These are phyloP conservation scores for Danionella dracula DNA, from an alignment of 2,797 vertebrate species.

Conservation along the genomic window DNA sequence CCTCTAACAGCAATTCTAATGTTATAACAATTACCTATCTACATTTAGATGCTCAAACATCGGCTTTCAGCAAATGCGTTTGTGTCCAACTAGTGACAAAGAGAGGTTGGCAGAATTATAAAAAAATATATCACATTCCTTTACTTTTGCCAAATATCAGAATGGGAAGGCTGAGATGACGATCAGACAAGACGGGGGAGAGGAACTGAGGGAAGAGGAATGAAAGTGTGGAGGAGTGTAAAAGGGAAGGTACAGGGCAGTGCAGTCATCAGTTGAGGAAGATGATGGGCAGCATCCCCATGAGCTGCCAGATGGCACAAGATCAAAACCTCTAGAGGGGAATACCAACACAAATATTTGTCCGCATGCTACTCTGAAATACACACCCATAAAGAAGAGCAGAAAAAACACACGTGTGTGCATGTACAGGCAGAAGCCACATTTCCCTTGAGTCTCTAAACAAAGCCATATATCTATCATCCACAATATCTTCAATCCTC, in stretches of 20 bases:
- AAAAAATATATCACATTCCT: too few species aligned
- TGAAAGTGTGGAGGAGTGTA: slow-evolving; percentile 18
- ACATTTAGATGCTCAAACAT: too few species aligned
- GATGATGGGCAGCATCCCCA: slow-evolving; percentile 52
- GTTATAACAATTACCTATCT: neutral
- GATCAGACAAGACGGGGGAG: slow-evolving; percentile 5
- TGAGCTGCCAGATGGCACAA: slow-evolving; percentile 66
- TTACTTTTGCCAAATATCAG: too few species aligned
- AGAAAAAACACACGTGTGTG: neutral
- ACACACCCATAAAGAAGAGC: slow-evolving; percentile 18
- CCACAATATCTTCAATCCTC: slow-evolving; percentile 19
- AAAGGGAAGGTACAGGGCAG: slow-evolving; percentile 40
- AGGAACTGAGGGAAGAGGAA: neutral
- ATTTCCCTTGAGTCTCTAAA: slow-evolving; percentile 37
- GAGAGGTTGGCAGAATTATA: too few species aligned
- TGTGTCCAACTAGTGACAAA: too few species aligned
- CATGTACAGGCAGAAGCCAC: slow-evolving; percentile 36
- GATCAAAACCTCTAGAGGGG: slow-evolving; percentile 63
- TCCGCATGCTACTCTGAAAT: slow-evolving; percentile 27
- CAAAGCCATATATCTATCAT: slow-evolving; percentile 28
- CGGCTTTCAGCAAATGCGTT: too few species aligned
- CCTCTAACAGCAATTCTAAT: slow-evolving; percentile 6
- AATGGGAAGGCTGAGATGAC: slow-evolving; percentile 7
- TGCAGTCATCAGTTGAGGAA: slow-evolving; percentile 58
- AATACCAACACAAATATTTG: slow-evolving; percentile 50